Conservation (phyloP, 2,113 vertebrate species). For the Neodon shergylaensis region DNA sequence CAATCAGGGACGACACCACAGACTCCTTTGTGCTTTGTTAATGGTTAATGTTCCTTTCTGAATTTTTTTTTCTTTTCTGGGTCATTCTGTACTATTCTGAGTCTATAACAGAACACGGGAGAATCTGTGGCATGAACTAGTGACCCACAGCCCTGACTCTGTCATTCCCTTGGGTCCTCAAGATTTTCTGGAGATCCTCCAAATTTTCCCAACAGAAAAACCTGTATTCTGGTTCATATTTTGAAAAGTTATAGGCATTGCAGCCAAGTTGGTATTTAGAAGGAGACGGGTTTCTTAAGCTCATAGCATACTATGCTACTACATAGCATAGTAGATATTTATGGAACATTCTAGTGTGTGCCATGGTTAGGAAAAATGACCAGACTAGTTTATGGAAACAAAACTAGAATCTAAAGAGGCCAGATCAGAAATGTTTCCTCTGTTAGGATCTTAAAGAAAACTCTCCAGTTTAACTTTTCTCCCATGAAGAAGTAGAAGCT, state of each 20-base stretch:
- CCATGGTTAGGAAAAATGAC: not conserved
- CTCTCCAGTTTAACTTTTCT: not conserved
- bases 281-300: not conserved
- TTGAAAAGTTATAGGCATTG: constrained; percentile 18
- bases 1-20: not conserved
- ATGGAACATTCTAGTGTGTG: not conserved
- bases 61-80: not conserved
- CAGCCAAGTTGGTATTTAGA: not conserved
- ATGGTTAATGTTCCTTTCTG: not conserved
- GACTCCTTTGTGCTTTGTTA: not conserved
- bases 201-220: not conserved
- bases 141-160: not conserved
- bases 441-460: not conserved
- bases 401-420: not conserved
- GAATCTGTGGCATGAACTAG: not conserved
- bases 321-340: not conserved
- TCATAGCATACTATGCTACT: not conserved
- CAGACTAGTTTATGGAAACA: not conserved
- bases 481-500: not conserved
- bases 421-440: not conserved
- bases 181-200: not conserved
- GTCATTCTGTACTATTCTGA: not conserved
- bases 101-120: not conserved
- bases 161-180: not conserved
- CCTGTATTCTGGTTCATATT: not conserved